Percentiles rank a stretch among this genome's conserved stretches.
Conservation (phyloP, 2,113 vertebrate genomes). For the Misgurnus mizolepis region DNA sequence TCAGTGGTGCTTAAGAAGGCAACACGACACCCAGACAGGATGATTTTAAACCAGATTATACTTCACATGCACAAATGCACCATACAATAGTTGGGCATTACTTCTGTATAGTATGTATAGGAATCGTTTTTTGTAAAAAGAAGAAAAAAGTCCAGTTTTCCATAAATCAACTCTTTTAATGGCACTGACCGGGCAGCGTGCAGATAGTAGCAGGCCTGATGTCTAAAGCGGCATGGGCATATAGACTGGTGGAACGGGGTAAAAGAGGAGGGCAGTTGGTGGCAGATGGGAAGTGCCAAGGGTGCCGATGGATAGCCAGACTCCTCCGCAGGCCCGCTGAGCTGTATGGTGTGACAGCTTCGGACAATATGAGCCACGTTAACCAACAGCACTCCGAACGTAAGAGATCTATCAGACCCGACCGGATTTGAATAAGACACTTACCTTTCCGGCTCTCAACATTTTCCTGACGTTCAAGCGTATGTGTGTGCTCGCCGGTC, state of each 20-base stretch:
- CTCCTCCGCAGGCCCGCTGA: slow-evolving; percentile 19
- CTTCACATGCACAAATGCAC: too few species aligned
- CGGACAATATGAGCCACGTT: neutral
- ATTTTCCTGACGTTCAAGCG: neutral
- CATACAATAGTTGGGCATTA: too few species aligned
- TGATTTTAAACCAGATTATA: too few species aligned
- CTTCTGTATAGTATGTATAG: too few species aligned
- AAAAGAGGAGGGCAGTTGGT: slow-evolving; percentile 2
- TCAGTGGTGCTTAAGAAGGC: too few species aligned
- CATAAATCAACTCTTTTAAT: neutral
- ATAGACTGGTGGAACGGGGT: slow-evolving; percentile 3
- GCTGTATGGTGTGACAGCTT: slow-evolving; percentile 32
- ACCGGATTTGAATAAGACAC: neutral
- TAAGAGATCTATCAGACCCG: neutral
- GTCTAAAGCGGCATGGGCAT: neutral
- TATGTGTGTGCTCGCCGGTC: neutral
- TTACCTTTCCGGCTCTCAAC: neutral
- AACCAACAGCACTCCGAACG: neutral
- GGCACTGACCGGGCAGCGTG: neutral
- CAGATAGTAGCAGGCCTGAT: slow-evolving; percentile 3
- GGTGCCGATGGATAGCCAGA: neutral
- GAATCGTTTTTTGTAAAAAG: too few species aligned
- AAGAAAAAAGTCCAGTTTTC: neutral
- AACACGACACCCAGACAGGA: too few species aligned
- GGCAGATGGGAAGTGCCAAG: slow-evolving; percentile 35